Conservation (phyloP, 2,113 vertebrate species). For the Tinamus guttatus region DNA sequence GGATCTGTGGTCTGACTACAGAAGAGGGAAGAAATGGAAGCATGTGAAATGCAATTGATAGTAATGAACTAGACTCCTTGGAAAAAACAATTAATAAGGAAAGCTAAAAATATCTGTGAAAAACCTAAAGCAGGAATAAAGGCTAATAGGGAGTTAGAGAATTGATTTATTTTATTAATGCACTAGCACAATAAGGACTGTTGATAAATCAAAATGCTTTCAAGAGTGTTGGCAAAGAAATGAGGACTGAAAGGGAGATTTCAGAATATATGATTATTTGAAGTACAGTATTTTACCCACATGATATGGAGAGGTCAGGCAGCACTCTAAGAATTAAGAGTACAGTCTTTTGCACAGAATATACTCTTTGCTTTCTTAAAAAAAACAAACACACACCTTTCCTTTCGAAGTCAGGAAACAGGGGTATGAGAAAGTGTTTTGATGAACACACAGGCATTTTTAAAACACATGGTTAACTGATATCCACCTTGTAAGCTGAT, state of each 20-base stretch:
- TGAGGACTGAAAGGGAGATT: neutral
- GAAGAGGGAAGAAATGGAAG: neutral
- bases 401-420: slow-evolving; percentile 27
- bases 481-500: neutral
- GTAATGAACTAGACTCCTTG: neutral
- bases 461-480: neutral
- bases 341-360: neutral
- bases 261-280: slow-evolving; percentile 22
- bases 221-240: slow-evolving; percentile 4
- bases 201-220: neutral
- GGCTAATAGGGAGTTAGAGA: neutral
- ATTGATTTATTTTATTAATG: slow-evolving; percentile 1
- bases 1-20: neutral
- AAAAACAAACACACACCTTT: neutral
- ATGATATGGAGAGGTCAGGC: neutral
- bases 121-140: neutral
- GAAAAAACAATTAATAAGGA: neutral
- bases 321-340: neutral
- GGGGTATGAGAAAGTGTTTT: neutral
- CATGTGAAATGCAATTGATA: neutral
- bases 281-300: slow-evolving; percentile 26
- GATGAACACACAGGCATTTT: neutral
- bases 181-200: neutral
- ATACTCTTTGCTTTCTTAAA: neutral
- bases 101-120: neutral